Conservation (phyloP, 1,140 invertebrate species). For the Propsilocerus akamusi region DNA sequence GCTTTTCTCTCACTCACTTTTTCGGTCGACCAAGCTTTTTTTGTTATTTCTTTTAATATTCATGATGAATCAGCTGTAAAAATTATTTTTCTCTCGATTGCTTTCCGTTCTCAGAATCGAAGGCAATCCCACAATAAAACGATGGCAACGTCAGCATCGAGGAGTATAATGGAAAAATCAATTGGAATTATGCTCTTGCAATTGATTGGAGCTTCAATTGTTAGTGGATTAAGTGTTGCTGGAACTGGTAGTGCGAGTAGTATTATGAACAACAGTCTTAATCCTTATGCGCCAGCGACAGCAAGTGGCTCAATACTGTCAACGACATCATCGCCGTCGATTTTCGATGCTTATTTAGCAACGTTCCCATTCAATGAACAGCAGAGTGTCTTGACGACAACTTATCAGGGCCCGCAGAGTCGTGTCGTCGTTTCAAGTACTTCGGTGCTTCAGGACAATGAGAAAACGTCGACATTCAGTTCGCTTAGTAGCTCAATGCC, state of each 20-base stretch:
- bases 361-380: conserved; percentile 1
- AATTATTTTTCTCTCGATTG: background rate
- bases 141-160: background rate
- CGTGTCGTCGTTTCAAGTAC: background rate
- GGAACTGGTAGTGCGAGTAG: background rate
- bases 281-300: background rate
- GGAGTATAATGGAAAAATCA: background rate
- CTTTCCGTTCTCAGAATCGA: background rate
- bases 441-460: background rate
- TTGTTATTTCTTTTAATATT: background rate
- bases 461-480: background rate
- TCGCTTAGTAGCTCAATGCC: background rate
- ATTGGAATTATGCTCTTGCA: background rate
- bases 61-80: conserved; percentile 2
- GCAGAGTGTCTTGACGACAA: background rate
- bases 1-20: too few species aligned
- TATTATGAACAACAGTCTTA: background rate
- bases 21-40: background rate
- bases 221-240: background rate
- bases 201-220: background rate
- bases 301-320: background rate
- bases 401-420: background rate
- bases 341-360: background rate
- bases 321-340: background rate
- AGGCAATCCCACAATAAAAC: background rate